These are phyloP conservation scores for Notothenia coriiceps DNA, from an alignment of 2,113 vertebrate genomes.

Conservation along the genomic window DNA sequence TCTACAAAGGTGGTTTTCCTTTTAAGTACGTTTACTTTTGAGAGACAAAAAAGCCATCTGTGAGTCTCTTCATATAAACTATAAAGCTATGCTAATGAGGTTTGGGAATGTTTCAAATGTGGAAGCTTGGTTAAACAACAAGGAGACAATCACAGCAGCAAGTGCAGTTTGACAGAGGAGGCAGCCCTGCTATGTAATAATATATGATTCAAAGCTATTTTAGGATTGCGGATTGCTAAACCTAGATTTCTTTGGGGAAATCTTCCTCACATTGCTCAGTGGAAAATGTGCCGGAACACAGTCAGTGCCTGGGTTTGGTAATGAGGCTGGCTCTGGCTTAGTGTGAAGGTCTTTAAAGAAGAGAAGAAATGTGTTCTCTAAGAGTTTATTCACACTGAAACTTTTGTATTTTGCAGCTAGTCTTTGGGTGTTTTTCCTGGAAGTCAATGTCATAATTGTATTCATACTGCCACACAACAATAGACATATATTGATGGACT, in stretches of 20 bases:
- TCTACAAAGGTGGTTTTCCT: conserved; percentile 23
- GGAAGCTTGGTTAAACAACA: conserved; percentile 51
- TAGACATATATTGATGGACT: background rate
- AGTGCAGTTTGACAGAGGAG: conserved; percentile 66
- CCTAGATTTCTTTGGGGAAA: conserved; percentile 73
- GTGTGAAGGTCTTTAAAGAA: background rate
- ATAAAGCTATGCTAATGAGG: conserved; percentile 73
- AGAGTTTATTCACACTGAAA: too few relatives aligned
- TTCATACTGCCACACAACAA: background rate
- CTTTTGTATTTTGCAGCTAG: too few relatives aligned
- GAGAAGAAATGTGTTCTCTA: too few relatives aligned
- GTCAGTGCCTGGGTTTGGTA: conserved; percentile 46
- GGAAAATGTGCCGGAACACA: conserved; percentile 62
- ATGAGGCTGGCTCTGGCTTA: conserved; percentile 40
- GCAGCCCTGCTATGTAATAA: conserved; percentile 72
- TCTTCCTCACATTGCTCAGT: conserved; percentile 61
- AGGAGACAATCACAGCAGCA: conserved; percentile 59
- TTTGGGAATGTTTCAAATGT: conserved; percentile 42
- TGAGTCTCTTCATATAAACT: conserved; percentile 43
- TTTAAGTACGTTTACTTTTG: conserved; percentile 47
- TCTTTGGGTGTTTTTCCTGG: too few relatives aligned
- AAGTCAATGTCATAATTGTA: background rate
- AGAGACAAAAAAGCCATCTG: conserved; percentile 48
- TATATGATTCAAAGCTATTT: conserved; percentile 83
- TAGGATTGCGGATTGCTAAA: conserved; percentile 65